phyloP scores from a whole-genome alignment of 2,797 vertebrate species.

The Tenualosa ilisha region DNA sequence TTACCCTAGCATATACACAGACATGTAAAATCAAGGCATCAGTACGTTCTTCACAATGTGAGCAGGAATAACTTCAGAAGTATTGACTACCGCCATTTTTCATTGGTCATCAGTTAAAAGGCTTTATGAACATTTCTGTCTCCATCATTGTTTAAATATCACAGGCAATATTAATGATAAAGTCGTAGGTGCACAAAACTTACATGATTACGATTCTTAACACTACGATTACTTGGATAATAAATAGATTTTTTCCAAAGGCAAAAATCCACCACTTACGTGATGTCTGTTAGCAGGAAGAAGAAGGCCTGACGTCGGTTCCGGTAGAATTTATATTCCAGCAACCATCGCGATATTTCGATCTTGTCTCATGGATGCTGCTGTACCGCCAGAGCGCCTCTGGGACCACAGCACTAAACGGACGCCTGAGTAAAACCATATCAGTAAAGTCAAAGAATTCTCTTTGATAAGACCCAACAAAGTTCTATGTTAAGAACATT shows the following conservation, averaged over 20 bases:
- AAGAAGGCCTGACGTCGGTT: constrained; percentile 57
- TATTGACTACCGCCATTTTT: not conserved
- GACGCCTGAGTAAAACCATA: too few relatives aligned
- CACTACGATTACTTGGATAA: constrained; percentile 42
- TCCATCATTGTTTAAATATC: not conserved
- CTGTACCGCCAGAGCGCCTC: too few relatives aligned
- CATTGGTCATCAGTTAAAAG: not conserved
- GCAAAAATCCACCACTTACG: constrained; percentile 65
- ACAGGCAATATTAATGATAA: not conserved
- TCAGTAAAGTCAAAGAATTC: too few relatives aligned
- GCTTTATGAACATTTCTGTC: not conserved
- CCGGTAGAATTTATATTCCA: constrained; percentile 34
- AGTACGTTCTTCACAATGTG: not conserved
- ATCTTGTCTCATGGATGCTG: not conserved
- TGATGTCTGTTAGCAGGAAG: constrained; percentile 77
- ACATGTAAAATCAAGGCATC: not conserved
- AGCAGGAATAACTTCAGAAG: not conserved
- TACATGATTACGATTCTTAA: not conserved
- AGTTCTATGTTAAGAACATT: too few relatives aligned
- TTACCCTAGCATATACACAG: not conserved
- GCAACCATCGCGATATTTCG: constrained; percentile 69
- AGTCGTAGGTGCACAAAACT: not conserved
- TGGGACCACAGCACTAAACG: too few relatives aligned
- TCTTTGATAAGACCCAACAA: too few relatives aligned
- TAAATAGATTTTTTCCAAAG: constrained; percentile 21